phyloP scores from a whole-genome alignment of 2,113 vertebrate genomes.

The Megalops atlanticus region DNA sequence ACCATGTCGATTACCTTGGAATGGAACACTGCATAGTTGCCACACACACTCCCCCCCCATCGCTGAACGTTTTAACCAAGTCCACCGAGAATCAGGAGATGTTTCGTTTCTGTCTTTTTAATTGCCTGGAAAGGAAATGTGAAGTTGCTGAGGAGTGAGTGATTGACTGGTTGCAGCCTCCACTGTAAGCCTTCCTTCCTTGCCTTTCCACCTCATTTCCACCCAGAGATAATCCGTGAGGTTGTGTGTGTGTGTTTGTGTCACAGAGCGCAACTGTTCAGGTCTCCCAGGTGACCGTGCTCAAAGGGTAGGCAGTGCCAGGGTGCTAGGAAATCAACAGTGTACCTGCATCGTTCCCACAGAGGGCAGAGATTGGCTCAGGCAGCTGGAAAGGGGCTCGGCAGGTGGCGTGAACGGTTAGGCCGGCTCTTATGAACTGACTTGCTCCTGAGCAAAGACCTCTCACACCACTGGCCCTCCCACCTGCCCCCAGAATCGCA shows the following conservation, averaged over 20 bases:
- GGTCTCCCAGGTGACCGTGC: not conserved
- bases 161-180: constrained; percentile 51
- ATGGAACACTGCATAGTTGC: not conserved
- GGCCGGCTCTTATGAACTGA: not conserved
- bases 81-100: not conserved
- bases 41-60: not conserved
- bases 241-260: constrained; percentile 34
- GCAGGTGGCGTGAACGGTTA: not conserved
- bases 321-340: not conserved
- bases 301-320: not conserved
- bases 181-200: constrained; percentile 64
- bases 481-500: not conserved
- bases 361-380: not conserved
- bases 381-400: constrained; percentile 3
- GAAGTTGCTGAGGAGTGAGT: constrained; percentile 49
- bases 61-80: not conserved
- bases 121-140: constrained; percentile 47
- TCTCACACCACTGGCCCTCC: not conserved
- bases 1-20: not conserved
- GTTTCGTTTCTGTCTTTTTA: not conserved
- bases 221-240: constrained; percentile 53
- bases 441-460: not conserved
- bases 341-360: not conserved
- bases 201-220: constrained; percentile 59
- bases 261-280: not conserved